phyloP scores from a whole-genome alignment of 2,797 vertebrate genomes.

The Pagetopsis macropterus region DNA sequence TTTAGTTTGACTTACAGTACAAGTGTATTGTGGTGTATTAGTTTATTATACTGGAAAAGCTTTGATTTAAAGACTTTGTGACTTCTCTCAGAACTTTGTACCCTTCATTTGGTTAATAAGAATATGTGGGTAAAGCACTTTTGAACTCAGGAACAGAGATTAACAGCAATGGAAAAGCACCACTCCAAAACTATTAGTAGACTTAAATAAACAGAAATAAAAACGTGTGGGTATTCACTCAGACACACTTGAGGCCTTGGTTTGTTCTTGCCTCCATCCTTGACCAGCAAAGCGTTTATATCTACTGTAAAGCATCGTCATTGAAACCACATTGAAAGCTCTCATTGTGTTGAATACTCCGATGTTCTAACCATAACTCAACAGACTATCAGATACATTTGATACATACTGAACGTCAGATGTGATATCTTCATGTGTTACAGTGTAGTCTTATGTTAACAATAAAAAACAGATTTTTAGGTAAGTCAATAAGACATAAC shows the following conservation, averaged over 20 bases:
- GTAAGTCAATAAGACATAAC: too few species aligned
- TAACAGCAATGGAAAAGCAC: not conserved
- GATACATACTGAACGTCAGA: not conserved
- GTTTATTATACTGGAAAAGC: not conserved
- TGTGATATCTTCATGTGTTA: not conserved
- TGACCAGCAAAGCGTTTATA: too few species aligned
- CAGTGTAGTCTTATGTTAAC: not conserved
- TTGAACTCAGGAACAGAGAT: not conserved
- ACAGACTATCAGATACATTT: not conserved
- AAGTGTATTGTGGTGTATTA: not conserved
- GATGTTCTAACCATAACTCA: too few species aligned
- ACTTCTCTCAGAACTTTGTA: not conserved
- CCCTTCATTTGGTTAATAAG: not conserved
- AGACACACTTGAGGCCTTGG: not conserved
- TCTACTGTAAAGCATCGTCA: not conserved
- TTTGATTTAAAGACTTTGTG: not conserved
- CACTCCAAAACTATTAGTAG: not conserved
- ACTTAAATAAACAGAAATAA: not conserved
- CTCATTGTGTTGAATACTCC: not conserved
- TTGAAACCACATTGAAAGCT: not conserved
- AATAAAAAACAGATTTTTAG: not conserved
- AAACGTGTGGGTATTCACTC: not conserved
- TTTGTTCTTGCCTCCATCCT: not conserved
- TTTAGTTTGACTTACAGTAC: not conserved
- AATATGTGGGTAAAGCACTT: not conserved